Base-by-base conservation (phyloP, 2,888 invertebrate species). In the Ennomos fuscantarius region DNA sequence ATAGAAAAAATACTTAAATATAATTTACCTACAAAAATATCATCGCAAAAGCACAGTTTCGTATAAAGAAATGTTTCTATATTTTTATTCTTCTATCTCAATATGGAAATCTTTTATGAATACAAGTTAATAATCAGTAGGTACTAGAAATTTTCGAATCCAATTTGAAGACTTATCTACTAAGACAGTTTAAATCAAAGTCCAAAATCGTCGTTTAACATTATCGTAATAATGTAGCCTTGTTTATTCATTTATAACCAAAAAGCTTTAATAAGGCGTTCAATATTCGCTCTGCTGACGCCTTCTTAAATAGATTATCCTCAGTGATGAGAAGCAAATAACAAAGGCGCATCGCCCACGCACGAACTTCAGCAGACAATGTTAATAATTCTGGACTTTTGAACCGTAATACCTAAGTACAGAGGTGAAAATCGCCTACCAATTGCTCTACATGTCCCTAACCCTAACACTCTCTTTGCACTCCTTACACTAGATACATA, bases 221-320 rank as follows among this genome's bases (percentile, higher is more conserved):
- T 48, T 48, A 48, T 13, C 32, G 39, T 39, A 33, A 31, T 13
- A 41, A 24, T 44, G 41, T 35, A 35, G 34, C 35, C 45, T 32
- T 50, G 42, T 44, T 45, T 44, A 60, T 57, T 24, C 34, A 13
- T 47, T 54, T 54, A 52, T 41, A 54, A 46, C 13, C 43, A 36
- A 55, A 59, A 61, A 49, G 35, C 54, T 34, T 15, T 56, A 50
- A 54, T 55, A 60, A 53, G 40, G 54, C 55, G 45, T 58, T 58
- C 55, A 63, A 63, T 66, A 63, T 66, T 62, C 57, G 46, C 34
- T 49, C 45, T 37, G 46, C 35, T 31, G 58, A 35, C 42, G 43
- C 13, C 52, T 54, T 39, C 35, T 35, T 62, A 63, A 66, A 62
- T 52, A 63, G 60, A 62, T 63, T 66, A 66, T 58, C 48, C 43